Conservation (phyloP, 2,113 vertebrate genomes). For the Pavo muticus region DNA sequence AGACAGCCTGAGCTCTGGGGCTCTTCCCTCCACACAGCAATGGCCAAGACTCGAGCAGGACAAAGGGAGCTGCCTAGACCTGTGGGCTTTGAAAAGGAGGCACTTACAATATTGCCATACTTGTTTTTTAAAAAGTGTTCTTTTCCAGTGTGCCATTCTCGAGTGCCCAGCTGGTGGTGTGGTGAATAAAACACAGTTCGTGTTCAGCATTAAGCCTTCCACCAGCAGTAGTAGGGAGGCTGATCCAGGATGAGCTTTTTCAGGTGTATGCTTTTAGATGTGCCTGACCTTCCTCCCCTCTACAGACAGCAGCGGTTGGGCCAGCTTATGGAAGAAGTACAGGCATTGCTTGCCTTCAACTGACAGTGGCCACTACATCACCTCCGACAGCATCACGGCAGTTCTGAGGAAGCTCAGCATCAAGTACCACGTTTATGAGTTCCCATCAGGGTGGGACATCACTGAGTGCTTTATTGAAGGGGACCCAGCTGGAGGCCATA, state of each 20-base stretch:
- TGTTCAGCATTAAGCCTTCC: background rate
- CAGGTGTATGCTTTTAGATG: background rate
- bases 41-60: background rate
- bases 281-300: background rate
- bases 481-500: conserved; percentile 75
- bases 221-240: background rate
- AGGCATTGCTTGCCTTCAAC: conserved; percentile 37
- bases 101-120: too few species aligned
- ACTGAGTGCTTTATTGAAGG: conserved; percentile 83
- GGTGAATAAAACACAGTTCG: background rate
- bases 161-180: accelerated
- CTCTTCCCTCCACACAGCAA: background rate
- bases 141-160: background rate
- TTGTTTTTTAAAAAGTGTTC: background rate
- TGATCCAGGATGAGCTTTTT: background rate
- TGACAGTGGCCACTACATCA: conserved; percentile 78
- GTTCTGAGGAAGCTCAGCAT: conserved; percentile 69
- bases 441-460: conserved; percentile 80
- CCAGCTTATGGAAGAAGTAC: conserved; percentile 35
- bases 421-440: conserved; percentile 63
- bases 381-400: conserved; percentile 75
- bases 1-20: background rate
- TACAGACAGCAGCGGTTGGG: conserved; percentile 50
- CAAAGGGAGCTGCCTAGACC: background rate
- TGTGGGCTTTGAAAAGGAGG: background rate